Evolutionary conservation across 2,797 vertebrate genomes (phyloP).

Genomic region (Lepidocolaptes lacrymiger): DNA sequence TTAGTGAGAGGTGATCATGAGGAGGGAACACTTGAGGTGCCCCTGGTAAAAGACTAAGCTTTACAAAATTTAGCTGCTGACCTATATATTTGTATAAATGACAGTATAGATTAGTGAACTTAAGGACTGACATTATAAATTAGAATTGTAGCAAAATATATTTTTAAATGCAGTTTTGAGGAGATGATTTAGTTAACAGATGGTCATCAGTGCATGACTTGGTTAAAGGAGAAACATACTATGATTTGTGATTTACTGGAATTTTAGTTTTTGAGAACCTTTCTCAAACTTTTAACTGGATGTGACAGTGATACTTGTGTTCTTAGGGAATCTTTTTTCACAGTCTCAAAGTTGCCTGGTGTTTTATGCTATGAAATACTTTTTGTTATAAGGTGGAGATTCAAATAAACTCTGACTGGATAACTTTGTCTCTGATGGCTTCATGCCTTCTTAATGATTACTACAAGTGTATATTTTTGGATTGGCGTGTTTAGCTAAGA

Average conservation of each 20-base stretch:
- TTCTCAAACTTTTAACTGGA: neutral
- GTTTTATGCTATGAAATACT: neutral
- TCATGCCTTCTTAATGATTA: neutral
- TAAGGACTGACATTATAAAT: neutral
- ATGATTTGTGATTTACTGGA: neutral
- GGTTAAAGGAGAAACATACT: neutral
- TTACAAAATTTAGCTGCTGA: neutral
- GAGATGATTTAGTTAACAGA: neutral
- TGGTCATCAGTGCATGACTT: accelerated
- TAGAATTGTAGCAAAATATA: neutral
- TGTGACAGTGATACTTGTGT: neutral
- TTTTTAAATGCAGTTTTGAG: neutral
- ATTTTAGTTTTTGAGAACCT: neutral
- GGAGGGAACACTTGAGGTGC: neutral
- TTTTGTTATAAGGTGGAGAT: neutral
- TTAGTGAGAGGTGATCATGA: neutral
- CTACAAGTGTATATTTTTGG: neutral
- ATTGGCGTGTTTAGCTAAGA: neutral
- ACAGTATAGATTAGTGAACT: neutral
- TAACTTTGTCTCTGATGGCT: neutral
- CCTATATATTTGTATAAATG: neutral
- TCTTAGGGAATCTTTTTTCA: neutral
- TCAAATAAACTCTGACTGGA: neutral
- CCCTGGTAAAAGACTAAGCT: neutral
- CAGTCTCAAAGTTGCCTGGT: neutral